Conservation (phyloP, 2,113 vertebrate species). For the Patagioenas fasciata region DNA sequence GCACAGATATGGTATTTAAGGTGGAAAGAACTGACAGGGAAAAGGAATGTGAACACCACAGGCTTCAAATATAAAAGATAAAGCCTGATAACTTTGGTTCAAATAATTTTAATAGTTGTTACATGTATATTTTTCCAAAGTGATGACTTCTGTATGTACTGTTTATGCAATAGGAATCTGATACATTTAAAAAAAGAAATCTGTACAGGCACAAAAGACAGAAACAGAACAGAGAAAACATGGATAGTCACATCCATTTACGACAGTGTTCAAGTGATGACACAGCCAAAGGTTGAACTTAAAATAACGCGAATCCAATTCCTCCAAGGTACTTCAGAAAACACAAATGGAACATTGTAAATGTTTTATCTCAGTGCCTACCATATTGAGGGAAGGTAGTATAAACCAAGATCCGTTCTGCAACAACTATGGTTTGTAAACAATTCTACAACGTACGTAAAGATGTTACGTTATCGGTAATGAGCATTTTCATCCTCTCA, state of each 20-base stretch:
- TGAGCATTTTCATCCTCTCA: not conserved
- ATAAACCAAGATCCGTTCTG: slow-evolving; percentile 35
- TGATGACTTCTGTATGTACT: slow-evolving; percentile 7
- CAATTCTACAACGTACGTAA: slow-evolving; percentile 33
- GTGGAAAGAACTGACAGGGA: not conserved
- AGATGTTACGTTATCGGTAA: not conserved
- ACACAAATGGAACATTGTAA: slow-evolving; percentile 37
- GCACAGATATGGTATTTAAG: not conserved
- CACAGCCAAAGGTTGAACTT: not conserved
- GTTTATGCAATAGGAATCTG: slow-evolving; percentile 34
- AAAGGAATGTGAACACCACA: slow-evolving; percentile 59
- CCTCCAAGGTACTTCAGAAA: slow-evolving; percentile 44
- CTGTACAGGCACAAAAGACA: slow-evolving; percentile 64
- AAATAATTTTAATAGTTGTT: slow-evolving; percentile 73
- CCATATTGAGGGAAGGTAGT: slow-evolving; percentile 50
- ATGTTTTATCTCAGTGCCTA: slow-evolving; percentile 38
- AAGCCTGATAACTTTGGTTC: slow-evolving; percentile 75
- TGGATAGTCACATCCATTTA: slow-evolving; percentile 38
- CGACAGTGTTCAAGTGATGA: not conserved
- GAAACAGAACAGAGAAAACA: slow-evolving; percentile 12
- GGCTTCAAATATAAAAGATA: slow-evolving; percentile 62
- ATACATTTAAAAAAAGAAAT: slow-evolving; percentile 27
- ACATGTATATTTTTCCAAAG: slow-evolving; percentile 54
- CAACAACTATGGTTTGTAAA: slow-evolving; percentile 64
- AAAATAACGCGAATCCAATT: not conserved